A percentile compares a stretch with the other conserved stretches of the same genome.
Conservation (phyloP, 37 sponge, comb jelly and placozoan species). For the Cliona cf. orientalis region DNA sequence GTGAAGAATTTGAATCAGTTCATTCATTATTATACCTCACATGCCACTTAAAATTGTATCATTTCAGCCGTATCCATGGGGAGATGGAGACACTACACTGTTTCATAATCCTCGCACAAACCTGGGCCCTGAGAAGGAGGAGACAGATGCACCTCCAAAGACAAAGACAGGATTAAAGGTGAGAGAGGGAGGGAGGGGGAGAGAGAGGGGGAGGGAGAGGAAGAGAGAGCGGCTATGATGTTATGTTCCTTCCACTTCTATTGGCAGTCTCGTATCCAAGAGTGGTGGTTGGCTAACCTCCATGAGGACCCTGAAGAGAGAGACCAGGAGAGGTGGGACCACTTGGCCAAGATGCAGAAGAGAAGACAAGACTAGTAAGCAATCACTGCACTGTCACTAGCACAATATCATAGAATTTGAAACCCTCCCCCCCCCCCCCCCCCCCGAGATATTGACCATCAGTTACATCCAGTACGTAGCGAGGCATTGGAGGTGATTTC, state of each 20-base stretch:
- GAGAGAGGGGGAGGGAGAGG: no score
- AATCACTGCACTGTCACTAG: neutral
- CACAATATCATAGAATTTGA: no score
- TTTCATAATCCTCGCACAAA: conserved; percentile 67
- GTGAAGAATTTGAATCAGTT: no score
- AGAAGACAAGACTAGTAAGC: conserved; percentile 35
- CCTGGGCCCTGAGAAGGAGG: conserved; percentile 37
- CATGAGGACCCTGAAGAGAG: conserved; percentile 48
- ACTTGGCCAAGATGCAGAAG: conserved; percentile 43
- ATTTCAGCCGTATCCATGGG: conserved; percentile 76
- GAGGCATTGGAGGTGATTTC: no score
- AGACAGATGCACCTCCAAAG: no score
- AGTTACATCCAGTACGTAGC: no score
- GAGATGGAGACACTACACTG: conserved; percentile 63
- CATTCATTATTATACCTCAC: no score
- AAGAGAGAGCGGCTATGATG: no score
- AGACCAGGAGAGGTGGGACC: conserved; percentile 42
- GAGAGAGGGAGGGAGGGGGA: no score
- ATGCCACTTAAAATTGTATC: neutral
- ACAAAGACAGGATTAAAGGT: no score
- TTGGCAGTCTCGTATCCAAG: neutral
- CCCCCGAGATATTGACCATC: no score
- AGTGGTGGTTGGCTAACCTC: conserved; percentile 11
- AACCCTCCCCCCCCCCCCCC: no score
- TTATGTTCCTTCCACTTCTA: neutral